phyloP scores from a whole-genome alignment of 2,797 vertebrate species.

The Geotria australis region DNA sequence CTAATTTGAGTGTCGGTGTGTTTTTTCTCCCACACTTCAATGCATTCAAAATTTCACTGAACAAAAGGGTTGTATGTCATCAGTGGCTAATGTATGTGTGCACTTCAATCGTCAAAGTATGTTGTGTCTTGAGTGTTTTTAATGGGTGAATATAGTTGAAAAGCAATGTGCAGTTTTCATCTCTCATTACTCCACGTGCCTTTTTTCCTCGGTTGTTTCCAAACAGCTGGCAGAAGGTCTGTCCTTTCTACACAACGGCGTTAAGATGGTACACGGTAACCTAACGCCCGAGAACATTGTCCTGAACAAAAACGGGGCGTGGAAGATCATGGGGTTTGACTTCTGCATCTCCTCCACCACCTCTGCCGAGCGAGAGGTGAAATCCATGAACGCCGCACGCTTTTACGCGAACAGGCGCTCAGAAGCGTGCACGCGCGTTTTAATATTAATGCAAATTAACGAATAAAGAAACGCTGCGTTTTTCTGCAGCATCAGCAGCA shows the following conservation, averaged over 20 bases:
- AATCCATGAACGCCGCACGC: background rate
- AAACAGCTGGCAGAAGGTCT: constrained; percentile 70
- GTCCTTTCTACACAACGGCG: constrained; percentile 77
- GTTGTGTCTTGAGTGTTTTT: no score
- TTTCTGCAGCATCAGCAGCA: background rate
- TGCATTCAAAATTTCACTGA: no score
- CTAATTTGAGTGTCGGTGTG: no score
- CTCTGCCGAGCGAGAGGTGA: constrained; percentile 66
- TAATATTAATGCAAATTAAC: constrained; percentile 3
- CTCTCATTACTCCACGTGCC: no score
- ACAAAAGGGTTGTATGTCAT: no score
- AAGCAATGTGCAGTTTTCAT: no score
- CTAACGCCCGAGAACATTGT: constrained; percentile 72
- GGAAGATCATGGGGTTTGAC: constrained; percentile 99
- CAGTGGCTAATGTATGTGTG: no score
- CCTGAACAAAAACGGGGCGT: constrained; percentile 83
- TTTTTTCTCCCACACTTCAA: no score
- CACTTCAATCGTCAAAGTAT: no score
- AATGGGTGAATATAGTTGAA: no score
- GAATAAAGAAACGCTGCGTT: background rate
- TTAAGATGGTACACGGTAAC: constrained; percentile 96
- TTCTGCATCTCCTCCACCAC: constrained; percentile 67
- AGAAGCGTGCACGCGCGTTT: background rate
- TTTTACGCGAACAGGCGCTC: no score
- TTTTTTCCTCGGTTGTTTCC: background rate